Conservation (phyloP, 2,888 invertebrate genomes). For the Pyralis farinalis region DNA sequence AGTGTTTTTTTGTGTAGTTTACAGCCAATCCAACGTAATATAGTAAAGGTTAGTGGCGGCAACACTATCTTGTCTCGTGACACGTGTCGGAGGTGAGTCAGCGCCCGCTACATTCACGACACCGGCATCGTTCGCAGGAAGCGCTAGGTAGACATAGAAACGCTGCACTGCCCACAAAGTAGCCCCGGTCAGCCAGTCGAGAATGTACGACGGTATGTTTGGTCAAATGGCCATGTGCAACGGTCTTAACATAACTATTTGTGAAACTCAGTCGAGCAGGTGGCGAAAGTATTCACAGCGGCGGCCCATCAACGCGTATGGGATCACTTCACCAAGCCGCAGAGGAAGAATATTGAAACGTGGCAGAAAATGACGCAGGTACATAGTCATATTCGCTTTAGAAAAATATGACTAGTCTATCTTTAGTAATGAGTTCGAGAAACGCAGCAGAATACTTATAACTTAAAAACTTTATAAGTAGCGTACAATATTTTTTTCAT, state of each 20-base stretch:
- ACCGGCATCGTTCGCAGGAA: conserved; percentile 22
- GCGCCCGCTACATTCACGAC: conserved; percentile 27
- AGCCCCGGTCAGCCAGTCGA: conserved; percentile 34
- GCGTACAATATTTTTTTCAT: conserved; percentile 4
- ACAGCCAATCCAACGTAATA: no score
- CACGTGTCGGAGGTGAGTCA: conserved; percentile 22
- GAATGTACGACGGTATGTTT: conserved; percentile 63
- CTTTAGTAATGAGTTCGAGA: no score
- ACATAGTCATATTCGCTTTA: conserved; percentile 22
- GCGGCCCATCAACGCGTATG: conserved; percentile 99
- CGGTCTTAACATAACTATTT: conserved; percentile 65
- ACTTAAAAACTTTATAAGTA: conserved; percentile 1
- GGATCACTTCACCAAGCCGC: conserved; percentile 99
- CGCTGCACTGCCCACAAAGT: conserved; percentile 19
- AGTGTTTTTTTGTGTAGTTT: no score
- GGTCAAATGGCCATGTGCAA: conserved; percentile 40
- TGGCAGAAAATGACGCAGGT: conserved; percentile 99
- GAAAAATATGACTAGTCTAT: neutral
- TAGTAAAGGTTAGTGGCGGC: conserved; percentile 1
- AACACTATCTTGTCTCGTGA: conserved; percentile 26
- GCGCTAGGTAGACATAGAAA: conserved; percentile 37
- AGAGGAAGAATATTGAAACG: conserved; percentile 98
- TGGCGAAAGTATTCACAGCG: conserved; percentile 97
- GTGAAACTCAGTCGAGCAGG: conserved; percentile 95
- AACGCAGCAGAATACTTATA: neutral